Conservation (phyloP, 2,888 invertebrate genomes). For the Acanthacorydalis orientalis region DNA sequence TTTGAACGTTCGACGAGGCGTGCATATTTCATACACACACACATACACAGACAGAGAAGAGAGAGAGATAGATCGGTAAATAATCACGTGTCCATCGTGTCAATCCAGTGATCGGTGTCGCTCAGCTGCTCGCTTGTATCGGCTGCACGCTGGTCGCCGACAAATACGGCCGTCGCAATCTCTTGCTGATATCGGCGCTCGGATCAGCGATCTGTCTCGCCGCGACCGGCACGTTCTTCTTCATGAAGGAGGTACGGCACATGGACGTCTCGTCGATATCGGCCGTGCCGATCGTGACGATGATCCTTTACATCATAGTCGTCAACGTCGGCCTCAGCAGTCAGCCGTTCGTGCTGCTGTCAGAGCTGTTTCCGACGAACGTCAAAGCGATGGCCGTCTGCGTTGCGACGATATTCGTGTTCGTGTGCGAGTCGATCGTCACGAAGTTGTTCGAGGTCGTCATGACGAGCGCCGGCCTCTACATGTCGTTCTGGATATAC, state of each 20-base stretch:
- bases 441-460: conserved; percentile 3
- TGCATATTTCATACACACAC: too few relatives aligned
- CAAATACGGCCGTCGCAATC: conserved; percentile 37
- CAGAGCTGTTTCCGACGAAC: conserved; percentile 3
- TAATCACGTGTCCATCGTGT: too few relatives aligned
- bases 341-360: background rate
- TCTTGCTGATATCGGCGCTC: conserved; percentile 38
- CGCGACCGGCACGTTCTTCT: conserved; percentile 31
- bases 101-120: conserved; percentile 27
- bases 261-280: conserved; percentile 17
- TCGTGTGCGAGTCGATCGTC: background rate
- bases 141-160: conserved; percentile 37
- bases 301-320: conserved; percentile 1
- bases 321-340: conserved; percentile 1
- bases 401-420: background rate
- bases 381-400: conserved; percentile 1
- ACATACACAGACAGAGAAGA: too few relatives aligned
- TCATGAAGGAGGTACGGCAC: conserved; percentile 24
- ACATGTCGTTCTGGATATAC: background rate
- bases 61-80: too few relatives aligned
- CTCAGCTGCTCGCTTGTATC: conserved; percentile 33
- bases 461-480: background rate
- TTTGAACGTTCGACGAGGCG: too few relatives aligned
- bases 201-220: conserved; percentile 35
- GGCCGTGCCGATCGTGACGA: background rate